phyloP scores from a whole-genome alignment of 2,888 invertebrate genomes.

The Lasioglossum figueresi region DNA sequence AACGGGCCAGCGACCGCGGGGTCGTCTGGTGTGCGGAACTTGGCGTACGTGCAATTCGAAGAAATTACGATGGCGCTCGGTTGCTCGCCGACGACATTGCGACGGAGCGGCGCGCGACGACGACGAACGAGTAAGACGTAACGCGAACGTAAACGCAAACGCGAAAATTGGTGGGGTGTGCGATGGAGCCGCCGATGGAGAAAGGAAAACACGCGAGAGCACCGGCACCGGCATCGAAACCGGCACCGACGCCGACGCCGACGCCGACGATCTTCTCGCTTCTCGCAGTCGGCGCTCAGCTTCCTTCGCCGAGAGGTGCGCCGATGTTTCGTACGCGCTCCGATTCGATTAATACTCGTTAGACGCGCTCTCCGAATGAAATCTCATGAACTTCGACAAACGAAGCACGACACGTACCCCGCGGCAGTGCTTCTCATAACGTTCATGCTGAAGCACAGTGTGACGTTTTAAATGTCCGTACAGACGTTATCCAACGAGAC shows the following conservation, averaged over 20 bases:
- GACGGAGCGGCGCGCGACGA: constrained; percentile 29
- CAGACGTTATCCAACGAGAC: no score
- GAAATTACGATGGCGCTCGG: constrained; percentile 75
- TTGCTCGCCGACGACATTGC: constrained; percentile 62
- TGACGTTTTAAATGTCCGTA: not conserved
- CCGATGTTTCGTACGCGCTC: constrained; percentile 21
- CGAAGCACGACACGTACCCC: not conserved
- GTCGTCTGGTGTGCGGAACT: constrained; percentile 46
- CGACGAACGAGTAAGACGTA: constrained; percentile 36
- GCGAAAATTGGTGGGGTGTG: not conserved
- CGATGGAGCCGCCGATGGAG: constrained; percentile 17
- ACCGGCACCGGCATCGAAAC: no score
- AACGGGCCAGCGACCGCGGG: constrained; percentile 40
- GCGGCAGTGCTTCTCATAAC: not conserved
- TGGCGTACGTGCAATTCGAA: constrained; percentile 77
- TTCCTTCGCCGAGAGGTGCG: constrained; percentile 40
- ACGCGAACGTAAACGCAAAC: not conserved
- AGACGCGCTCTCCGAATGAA: constrained; percentile 37
- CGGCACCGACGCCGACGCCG: no score
- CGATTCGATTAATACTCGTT: constrained; percentile 32
- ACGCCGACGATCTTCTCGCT: not conserved
- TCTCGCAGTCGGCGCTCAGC: constrained; percentile 19
- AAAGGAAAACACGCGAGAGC: constrained; percentile 33
- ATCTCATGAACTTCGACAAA: constrained; percentile 20
- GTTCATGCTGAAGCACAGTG: not conserved